Evolutionary conservation across 2,113 vertebrate species (phyloP).

Genomic region (Aviceda subcristata): DNA sequence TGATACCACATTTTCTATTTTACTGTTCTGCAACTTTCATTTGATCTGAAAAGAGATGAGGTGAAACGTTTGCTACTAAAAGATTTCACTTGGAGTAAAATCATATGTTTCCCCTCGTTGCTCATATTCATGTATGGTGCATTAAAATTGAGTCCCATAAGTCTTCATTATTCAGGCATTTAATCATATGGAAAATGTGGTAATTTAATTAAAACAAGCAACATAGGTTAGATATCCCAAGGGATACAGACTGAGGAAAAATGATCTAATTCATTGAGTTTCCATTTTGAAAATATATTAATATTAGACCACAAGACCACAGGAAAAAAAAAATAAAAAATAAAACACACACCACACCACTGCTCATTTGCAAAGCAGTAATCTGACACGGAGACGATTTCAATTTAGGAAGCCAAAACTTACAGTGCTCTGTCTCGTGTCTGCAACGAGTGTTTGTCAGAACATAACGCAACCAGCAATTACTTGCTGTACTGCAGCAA

Average conservation of each 20-base stretch:
- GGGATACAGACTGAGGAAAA: slow-evolving; percentile 63
- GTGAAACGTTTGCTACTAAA: slow-evolving; percentile 47
- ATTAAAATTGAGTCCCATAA: slow-evolving; percentile 64
- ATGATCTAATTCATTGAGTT: slow-evolving; percentile 71
- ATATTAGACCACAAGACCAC: slow-evolving; percentile 67
- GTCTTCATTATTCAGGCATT: slow-evolving; percentile 73
- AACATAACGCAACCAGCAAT: background rate
- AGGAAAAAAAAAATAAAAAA: background rate
- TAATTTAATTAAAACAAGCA: slow-evolving; percentile 80
- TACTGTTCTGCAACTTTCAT: background rate
- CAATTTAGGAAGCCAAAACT: slow-evolving; percentile 47
- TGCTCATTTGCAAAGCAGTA: slow-evolving; percentile 64
- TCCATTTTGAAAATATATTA: slow-evolving; percentile 74
- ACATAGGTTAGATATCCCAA: slow-evolving; percentile 59
- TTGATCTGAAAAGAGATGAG: slow-evolving; percentile 3
- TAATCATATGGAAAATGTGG: slow-evolving; percentile 78
- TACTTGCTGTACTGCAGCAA: background rate
- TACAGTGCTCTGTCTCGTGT: slow-evolving; percentile 42
- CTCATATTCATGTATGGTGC: slow-evolving; percentile 27
- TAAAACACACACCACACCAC: background rate
- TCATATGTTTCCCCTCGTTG: slow-evolving; percentile 27
- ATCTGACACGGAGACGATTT: slow-evolving; percentile 52
- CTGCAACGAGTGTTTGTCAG: slow-evolving; percentile 15
- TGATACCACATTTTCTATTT: background rate
- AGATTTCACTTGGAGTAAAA: slow-evolving; percentile 66